Evolutionary conservation across 2,113 vertebrate species (phyloP).

Genomic region (Mormyrus iriodes): DNA sequence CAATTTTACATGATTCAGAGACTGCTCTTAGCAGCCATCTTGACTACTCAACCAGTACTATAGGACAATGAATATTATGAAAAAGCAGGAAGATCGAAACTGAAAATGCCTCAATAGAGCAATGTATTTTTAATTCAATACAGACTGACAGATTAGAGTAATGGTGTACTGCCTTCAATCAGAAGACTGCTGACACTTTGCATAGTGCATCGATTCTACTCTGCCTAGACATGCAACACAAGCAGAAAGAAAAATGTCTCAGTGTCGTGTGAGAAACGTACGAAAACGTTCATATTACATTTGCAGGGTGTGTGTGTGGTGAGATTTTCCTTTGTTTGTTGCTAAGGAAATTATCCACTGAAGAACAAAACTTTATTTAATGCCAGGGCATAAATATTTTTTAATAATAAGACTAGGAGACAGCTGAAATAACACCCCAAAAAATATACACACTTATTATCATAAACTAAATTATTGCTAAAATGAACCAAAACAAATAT

Average conservation of each 20-base stretch:
- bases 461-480: background rate
- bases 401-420: background rate
- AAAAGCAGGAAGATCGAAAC: background rate
- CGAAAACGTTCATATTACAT: background rate
- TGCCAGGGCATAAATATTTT: background rate
- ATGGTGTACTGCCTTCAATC: background rate
- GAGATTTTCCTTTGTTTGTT: background rate
- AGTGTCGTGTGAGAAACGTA: background rate
- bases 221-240: no score
- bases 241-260: background rate
- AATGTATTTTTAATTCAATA: no score
- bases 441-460: background rate
- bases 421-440: background rate
- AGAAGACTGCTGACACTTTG: no score
- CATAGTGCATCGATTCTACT: no score
- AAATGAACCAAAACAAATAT: background rate
- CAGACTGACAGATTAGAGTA: background rate
- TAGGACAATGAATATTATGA: background rate
- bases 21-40: no score
- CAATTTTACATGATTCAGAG: no score
- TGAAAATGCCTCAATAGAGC: no score
- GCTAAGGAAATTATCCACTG: background rate
- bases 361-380: background rate
- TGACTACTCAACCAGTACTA: background rate
- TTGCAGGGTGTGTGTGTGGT: background rate